Conservation (phyloP, 2,113 vertebrate species). For the Gnathonemus echidnorhynchus region DNA sequence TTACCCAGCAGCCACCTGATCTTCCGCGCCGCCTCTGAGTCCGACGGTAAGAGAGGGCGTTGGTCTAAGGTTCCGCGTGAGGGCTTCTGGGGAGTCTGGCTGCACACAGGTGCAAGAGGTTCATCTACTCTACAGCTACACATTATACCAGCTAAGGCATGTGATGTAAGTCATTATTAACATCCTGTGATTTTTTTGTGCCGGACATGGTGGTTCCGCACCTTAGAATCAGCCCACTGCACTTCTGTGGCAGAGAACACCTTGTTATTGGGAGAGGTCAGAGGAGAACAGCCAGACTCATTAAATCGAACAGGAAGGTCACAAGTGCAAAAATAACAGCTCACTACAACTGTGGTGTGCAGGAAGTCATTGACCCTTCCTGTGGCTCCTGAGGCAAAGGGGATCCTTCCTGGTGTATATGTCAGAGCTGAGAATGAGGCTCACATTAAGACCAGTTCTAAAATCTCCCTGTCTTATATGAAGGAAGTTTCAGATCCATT, state of each 20-base stretch:
- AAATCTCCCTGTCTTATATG: neutral
- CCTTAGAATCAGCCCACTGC: neutral
- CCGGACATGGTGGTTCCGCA: neutral
- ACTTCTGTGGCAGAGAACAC: neutral
- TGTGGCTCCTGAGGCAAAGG: neutral
- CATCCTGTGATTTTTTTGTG: neutral
- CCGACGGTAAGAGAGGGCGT: constrained; percentile 75
- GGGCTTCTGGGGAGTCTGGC: neutral
- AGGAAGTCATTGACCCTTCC: neutral
- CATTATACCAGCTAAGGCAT: neutral
- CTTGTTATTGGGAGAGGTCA: neutral
- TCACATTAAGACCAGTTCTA: neutral
- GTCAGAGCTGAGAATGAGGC: neutral
- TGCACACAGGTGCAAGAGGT: neutral
- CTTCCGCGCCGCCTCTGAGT: constrained; percentile 91
- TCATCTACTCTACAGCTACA: neutral
- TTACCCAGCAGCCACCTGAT: constrained; percentile 97
- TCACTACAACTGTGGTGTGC: neutral
- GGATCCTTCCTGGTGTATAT: neutral
- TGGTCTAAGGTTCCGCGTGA: neutral
- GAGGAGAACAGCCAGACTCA: neutral
- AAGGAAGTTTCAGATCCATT: neutral
- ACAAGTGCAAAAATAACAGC: neutral
- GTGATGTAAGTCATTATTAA: neutral
- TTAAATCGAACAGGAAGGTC: neutral